phyloP scores from a whole-genome alignment of 2,797 vertebrate species.

The Urophycis tenuis region DNA sequence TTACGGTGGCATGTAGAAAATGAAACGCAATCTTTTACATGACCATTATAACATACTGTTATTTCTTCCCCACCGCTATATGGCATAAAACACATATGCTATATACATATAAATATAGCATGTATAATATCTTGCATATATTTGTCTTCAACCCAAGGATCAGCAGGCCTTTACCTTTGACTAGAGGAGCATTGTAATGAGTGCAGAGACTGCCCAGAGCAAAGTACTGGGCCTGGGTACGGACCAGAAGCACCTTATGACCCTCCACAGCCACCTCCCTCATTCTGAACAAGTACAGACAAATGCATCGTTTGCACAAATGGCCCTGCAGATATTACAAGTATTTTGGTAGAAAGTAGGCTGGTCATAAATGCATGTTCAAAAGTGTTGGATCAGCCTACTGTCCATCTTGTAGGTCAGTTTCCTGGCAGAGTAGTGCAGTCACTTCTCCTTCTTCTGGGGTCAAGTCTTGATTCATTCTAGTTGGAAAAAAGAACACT shows the following conservation, averaged over 20 bases:
- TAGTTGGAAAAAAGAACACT: too few species aligned
- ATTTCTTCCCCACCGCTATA: neutral
- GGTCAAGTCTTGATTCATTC: too few species aligned
- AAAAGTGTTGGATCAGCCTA: constrained; percentile 53
- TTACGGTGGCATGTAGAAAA: neutral
- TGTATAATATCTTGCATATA: too few species aligned
- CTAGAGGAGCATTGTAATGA: constrained; percentile 76
- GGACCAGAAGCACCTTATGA: constrained; percentile 73
- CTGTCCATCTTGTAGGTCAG: constrained; percentile 78
- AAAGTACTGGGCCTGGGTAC: constrained; percentile 65
- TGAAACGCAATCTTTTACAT: neutral
- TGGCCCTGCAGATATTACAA: neutral
- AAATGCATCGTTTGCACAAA: neutral
- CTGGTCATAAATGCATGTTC: neutral
- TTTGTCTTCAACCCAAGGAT: neutral
- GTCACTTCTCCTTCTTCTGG: constrained; percentile 54
- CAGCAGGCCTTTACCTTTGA: constrained; percentile 70
- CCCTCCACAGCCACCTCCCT: constrained; percentile 71
- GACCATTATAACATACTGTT: neutral
- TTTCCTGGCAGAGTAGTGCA: constrained; percentile 70
- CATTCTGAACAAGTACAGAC: constrained; percentile 66
- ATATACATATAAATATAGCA: neutral
- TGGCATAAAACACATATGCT: neutral
- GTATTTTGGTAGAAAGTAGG: neutral
- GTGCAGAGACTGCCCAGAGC: constrained; percentile 79